Conservation (phyloP, 2,888 invertebrate species). For the Lasioglossum malachurum region DNA sequence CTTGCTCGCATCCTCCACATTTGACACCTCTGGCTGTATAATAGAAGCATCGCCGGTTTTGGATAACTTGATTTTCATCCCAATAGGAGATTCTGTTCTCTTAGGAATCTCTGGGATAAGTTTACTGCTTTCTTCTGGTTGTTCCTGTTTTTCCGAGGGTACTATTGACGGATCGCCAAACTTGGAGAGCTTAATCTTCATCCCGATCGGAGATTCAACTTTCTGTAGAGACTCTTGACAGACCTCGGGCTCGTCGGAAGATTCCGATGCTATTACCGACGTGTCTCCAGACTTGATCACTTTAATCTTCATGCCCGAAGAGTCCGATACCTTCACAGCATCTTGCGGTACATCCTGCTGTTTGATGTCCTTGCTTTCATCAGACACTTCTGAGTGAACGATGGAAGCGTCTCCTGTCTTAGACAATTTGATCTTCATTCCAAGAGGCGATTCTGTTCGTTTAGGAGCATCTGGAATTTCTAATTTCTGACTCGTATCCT, state of each 20-base stretch:
- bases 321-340: constrained; percentile 47
- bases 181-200: constrained; percentile 82
- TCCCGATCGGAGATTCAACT: constrained; percentile 71
- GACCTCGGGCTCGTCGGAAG: constrained; percentile 24
- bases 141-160: constrained; percentile 73
- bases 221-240: constrained; percentile 38
- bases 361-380: too few species aligned
- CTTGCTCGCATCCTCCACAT: constrained; percentile 42
- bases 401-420: constrained; percentile 78
- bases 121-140: constrained; percentile 50
- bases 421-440: constrained; percentile 82
- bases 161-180: constrained; percentile 80
- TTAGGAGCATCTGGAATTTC: constrained; percentile 73
- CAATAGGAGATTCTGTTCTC: constrained; percentile 80
- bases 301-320: constrained; percentile 63
- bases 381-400: constrained; percentile 74
- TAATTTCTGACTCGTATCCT: constrained; percentile 67
- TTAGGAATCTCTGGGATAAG: constrained; percentile 66
- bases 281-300: constrained; percentile 53
- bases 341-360: constrained; percentile 48
- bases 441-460: constrained; percentile 80
- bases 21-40: constrained; percentile 52
- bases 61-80: constrained; percentile 83
- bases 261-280: constrained; percentile 18
- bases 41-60: constrained; percentile 81